These are phyloP conservation scores for Ephydatia muelleri DNA, from an alignment of 37 sponge, comb jelly and placozoan species.

Conservation along the genomic window DNA sequence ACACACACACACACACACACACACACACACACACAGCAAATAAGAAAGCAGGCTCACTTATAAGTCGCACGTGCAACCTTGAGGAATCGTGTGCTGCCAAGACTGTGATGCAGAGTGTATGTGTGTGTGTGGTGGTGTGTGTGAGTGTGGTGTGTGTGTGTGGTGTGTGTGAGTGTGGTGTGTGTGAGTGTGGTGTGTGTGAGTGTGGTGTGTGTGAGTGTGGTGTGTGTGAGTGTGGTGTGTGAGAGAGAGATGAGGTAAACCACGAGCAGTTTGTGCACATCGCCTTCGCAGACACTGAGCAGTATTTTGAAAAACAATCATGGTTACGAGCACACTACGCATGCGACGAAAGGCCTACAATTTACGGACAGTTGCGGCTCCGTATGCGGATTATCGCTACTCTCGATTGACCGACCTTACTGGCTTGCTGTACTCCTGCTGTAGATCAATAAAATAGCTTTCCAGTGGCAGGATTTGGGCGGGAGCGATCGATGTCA, in stretches of 20 bases:
- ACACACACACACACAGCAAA: no score
- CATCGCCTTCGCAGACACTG: neutral
- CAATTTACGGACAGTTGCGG: no score
- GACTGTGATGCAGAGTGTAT: slow-evolving; percentile 39
- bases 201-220: neutral
- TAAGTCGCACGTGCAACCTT: slow-evolving; percentile 89
- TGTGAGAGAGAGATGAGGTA: neutral
- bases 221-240: neutral
- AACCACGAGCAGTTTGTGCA: neutral
- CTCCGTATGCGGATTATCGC: no score
- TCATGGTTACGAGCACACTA: neutral
- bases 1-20: no score
- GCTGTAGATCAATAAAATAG: slow-evolving; percentile 82
- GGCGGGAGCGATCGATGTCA: slow-evolving; percentile 81
- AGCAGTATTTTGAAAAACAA: neutral
- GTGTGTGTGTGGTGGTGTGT: neutral
- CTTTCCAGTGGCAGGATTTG: slow-evolving; percentile 89
- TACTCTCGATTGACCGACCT: slow-evolving; percentile 29
- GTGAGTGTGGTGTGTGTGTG: neutral
- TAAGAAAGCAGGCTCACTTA: slow-evolving; percentile 56
- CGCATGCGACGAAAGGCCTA: no score
- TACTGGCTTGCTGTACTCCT: slow-evolving; percentile 49
- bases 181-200: no score
- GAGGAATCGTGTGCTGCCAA: slow-evolving; percentile 95
- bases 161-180: neutral